A percentile compares a stretch with the other conserved stretches of the same genome.
These are phyloP conservation scores for Pachycephus smyrnensis DNA, from an alignment of 2,888 invertebrate species.

Conservation along the genomic window DNA sequence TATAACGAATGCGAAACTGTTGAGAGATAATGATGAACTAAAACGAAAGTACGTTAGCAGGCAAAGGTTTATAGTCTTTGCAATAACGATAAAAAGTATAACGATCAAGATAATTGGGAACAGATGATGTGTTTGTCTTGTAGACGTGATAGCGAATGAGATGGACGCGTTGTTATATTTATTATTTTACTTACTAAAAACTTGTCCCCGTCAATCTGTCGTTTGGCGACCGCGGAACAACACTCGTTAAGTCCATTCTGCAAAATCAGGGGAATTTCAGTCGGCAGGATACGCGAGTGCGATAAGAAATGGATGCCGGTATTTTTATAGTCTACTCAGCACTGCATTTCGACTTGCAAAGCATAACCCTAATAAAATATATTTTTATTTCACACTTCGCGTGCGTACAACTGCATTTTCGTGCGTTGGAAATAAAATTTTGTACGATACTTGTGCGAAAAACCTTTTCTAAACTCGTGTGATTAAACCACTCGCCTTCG, in stretches of 20 bases:
- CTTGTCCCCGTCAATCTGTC: slow-evolving; percentile 60
- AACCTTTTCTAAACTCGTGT: too few species aligned
- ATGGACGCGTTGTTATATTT: not conserved
- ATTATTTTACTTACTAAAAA: slow-evolving; percentile 53
- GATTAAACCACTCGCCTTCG: too few species aligned
- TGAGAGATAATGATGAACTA: not conserved
- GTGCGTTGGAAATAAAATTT: too few species aligned
- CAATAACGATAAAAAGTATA: not conserved
- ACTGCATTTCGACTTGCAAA: not conserved
- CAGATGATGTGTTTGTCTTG: slow-evolving; percentile 2
- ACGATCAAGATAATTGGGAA: slow-evolving; percentile 14
- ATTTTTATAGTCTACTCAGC: not conserved
- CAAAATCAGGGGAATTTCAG: slow-evolving; percentile 25
- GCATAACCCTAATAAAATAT: not conserved
- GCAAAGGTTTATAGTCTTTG: not conserved
- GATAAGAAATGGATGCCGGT: not conserved
- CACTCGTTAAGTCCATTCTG: slow-evolving; percentile 60
- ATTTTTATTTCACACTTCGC: not conserved
- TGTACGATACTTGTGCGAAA: too few species aligned
- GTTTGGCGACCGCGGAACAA: slow-evolving; percentile 55
- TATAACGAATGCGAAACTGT: not conserved
- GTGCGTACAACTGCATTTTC: too few species aligned
- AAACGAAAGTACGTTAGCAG: not conserved
- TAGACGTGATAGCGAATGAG: not conserved
- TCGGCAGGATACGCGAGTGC: not conserved